These are phyloP conservation scores for Gobius niger DNA, from an alignment of 2,113 vertebrate species.

Conservation along the genomic window DNA sequence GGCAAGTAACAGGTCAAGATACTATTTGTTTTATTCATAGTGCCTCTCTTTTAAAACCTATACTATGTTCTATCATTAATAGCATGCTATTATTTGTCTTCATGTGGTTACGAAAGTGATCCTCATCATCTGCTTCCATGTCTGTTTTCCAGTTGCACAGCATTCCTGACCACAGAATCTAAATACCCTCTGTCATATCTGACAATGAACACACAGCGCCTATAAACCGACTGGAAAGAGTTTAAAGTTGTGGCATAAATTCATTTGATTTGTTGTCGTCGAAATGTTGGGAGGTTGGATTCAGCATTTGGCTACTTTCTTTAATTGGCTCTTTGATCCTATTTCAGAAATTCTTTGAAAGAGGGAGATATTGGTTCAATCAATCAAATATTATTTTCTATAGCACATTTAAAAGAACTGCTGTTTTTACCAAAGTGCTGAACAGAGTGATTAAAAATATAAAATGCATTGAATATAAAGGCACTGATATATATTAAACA, in stretches of 20 bases:
- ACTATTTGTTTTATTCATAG: too few species aligned
- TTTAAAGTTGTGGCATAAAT: constrained; percentile 39
- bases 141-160: constrained; percentile 49
- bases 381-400: too few species aligned
- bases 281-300: not conserved
- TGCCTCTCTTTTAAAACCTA: not conserved
- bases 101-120: constrained; percentile 11
- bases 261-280: constrained; percentile 21
- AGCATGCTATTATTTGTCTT: not conserved
- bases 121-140: constrained; percentile 1
- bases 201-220: constrained; percentile 31
- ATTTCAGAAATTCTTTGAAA: too few species aligned
- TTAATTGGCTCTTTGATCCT: too few species aligned
- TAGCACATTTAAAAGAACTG: too few species aligned
- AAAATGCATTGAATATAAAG: too few species aligned
- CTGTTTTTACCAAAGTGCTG: too few species aligned
- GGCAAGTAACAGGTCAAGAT: too few species aligned
- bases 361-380: too few species aligned
- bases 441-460: too few species aligned
- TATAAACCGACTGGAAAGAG: constrained; percentile 30
- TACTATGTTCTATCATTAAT: not conserved
- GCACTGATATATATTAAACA: too few species aligned
- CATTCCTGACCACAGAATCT: constrained; percentile 34
- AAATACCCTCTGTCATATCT: constrained; percentile 36
- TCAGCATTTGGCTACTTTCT: too few species aligned